Conservation (phyloP, 2,113 vertebrate genomes). For the Chlorodrepanis virens region DNA sequence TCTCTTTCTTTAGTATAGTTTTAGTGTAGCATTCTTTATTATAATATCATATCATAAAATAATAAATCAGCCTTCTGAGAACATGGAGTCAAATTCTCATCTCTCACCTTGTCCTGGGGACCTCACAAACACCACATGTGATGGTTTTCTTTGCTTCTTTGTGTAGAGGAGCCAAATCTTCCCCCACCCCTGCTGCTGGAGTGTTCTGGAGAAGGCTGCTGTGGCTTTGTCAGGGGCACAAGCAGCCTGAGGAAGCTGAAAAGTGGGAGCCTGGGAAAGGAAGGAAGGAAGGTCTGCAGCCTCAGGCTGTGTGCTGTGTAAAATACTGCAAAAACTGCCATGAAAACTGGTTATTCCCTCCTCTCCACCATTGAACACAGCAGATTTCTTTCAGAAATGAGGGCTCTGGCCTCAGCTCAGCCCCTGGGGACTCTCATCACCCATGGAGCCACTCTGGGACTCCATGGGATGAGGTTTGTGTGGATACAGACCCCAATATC, state of each 20-base stretch:
- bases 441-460: rapidly evolving
- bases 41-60: too few species aligned
- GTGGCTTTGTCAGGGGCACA: neutral
- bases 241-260: neutral
- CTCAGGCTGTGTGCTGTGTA: neutral
- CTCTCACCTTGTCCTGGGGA: too few species aligned
- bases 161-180: neutral
- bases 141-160: neutral
- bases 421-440: rapidly evolving
- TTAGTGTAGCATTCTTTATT: too few species aligned
- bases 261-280: neutral
- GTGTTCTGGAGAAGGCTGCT: neutral
- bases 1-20: too few species aligned
- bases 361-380: neutral
- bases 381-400: neutral
- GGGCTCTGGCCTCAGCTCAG: neutral
- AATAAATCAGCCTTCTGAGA: too few species aligned
- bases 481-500: neutral
- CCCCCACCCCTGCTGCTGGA: neutral
- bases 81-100: too few species aligned
- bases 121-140: too few species aligned
- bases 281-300: neutral
- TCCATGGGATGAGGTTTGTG: neutral
- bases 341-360: rapidly evolving
- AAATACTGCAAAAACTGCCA: neutral